Conservation (phyloP, 2,113 vertebrate genomes). For the Varanus salvator region DNA sequence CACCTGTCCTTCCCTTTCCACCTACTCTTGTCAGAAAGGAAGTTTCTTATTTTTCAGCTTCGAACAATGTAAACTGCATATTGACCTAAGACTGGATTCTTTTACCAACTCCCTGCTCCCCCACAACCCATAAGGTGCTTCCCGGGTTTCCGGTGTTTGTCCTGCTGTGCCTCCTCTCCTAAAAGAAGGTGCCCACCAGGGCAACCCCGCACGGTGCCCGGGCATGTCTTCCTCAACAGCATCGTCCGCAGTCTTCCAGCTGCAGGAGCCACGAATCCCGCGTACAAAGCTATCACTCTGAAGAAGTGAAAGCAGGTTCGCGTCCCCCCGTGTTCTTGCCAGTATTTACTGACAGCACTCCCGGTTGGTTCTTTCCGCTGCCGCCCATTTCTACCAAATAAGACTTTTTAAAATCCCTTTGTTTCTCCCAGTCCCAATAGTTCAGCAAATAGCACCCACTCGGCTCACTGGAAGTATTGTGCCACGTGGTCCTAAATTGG, state of each 20-base stretch:
- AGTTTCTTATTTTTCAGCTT: neutral
- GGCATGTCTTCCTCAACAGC: too few species aligned
- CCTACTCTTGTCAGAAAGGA: neutral
- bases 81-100: neutral
- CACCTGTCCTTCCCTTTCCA: too few species aligned
- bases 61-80: neutral
- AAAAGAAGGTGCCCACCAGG: too few species aligned
- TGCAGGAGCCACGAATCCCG: neutral
- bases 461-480: too few species aligned
- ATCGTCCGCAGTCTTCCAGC: neutral
- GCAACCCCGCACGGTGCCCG: too few species aligned
- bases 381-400: too few species aligned
- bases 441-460: too few species aligned
- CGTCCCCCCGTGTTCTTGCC: neutral
- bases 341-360: neutral
- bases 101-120: too few species aligned
- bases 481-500: too few species aligned
- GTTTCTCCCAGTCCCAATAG: neutral
- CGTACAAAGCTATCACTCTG: neutral
- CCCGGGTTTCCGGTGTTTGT: too few species aligned
- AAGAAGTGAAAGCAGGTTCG: neutral
- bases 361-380: neutral
- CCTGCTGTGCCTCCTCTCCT: too few species aligned
- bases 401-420: neutral
- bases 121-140: too few species aligned